Base-by-base conservation (phyloP, 2,113 vertebrate genomes). In the Sphaerodactylus townsendi region DNA sequence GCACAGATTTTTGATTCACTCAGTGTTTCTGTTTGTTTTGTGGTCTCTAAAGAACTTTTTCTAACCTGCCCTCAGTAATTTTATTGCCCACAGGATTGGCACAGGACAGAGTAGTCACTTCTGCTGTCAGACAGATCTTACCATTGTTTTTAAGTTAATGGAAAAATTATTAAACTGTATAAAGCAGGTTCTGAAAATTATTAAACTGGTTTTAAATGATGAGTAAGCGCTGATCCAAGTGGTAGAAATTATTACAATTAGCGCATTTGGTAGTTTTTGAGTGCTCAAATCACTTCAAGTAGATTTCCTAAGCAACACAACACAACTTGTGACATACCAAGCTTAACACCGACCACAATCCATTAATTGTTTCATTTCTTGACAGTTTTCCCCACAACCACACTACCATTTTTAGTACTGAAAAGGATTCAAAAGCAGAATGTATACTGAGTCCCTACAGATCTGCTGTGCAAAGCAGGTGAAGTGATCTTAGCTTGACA, bases 1-100 rank as follows among this genome's bases (percentile, higher is more conserved):
- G 86, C 83, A 79, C 11, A 73, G 33, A 2, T 79, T 82, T 86
- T 86, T 83, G 23, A 65, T 82, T 77, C 39, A 85, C 13, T 88
- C 65, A 91, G 9, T 79, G 33, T 75, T 87, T 89, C 73, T 86
- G 3, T 84, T 82, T 84, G 44, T 11, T 91, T 91, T 86, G 15
- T 86, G 41, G 79, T 30, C 35, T 89, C 66, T 88, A 41, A 88
- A 87, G 82, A 87, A 77, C 56, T 79, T 50, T 77, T 85, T 88
- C 48, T 89, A 93, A 87, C 44, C 46, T 14, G 30, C 77, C 85
- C 21, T 41, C 74, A 84, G 68, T 62, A 62, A 89, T 88, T 90
- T 89, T 85, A 35, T 83, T 88, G 50, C 46, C 73, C 1, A 0
- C 46, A 21, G 81, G 75, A 46, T 81, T 93, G 83, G 5, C 73